Conservation (phyloP, 2,797 vertebrate species). For the Leptoclinus maculatus region DNA sequence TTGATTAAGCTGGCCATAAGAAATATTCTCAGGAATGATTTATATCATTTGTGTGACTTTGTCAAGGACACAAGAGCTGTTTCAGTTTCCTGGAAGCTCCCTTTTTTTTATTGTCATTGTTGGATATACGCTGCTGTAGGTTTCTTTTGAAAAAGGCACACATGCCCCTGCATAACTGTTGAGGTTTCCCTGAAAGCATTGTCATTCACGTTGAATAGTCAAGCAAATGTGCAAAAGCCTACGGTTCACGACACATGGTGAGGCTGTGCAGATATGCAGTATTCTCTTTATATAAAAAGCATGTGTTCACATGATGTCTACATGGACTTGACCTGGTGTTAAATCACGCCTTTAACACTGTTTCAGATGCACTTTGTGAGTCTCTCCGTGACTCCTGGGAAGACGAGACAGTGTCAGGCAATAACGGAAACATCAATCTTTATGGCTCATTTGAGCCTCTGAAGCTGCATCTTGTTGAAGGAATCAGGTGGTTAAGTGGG, state of each 20-base stretch:
- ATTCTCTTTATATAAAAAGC: not conserved
- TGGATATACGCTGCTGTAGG: not conserved
- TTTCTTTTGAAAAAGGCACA: not conserved
- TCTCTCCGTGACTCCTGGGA: constrained; percentile 1
- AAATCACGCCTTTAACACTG: constrained; percentile 3
- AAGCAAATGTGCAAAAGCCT: not conserved
- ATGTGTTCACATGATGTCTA: constrained; percentile 10
- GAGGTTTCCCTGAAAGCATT: constrained; percentile 2
- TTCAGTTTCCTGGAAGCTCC: not conserved
- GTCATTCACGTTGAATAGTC: constrained; percentile 13
- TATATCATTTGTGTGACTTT: not conserved
- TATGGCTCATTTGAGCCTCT: constrained; percentile 3
- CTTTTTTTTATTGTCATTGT: not conserved
- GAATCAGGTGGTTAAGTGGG: constrained; percentile 9
- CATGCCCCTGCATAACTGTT: not conserved
- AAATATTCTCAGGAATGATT: not conserved
- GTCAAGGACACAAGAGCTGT: not conserved
- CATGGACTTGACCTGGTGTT: constrained; percentile 6
- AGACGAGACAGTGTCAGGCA: not conserved
- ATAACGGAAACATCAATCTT: constrained; percentile 2
- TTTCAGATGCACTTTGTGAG: constrained; percentile 14
- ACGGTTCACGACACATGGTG: constrained; percentile 9
- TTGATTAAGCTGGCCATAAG: not conserved
- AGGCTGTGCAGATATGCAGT: constrained; percentile 11
- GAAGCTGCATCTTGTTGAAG: not conserved